Evolutionary conservation across 2,797 vertebrate genomes (phyloP).

Genomic region (Cyprinodon diabolis): DNA sequence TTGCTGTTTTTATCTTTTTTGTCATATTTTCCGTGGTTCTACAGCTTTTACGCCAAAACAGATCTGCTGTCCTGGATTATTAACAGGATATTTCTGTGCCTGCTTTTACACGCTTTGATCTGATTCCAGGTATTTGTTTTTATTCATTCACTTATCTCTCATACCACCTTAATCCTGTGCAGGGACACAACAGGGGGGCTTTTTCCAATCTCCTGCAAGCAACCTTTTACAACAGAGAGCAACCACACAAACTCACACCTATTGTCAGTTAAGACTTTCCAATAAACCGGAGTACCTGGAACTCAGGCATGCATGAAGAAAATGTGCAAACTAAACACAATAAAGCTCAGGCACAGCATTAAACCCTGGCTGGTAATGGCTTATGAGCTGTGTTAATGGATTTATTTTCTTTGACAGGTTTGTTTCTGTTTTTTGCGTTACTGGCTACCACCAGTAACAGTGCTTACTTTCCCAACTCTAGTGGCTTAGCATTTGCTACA

Average conservation of each 20-base stretch:
- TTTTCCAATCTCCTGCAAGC: neutral
- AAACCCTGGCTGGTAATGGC: neutral
- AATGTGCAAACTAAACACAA: constrained; percentile 1
- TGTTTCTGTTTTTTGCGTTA: neutral
- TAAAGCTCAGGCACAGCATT: neutral
- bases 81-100: neutral
- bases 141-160: constrained; percentile 4
- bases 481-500: constrained; percentile 18
- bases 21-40: too few species aligned
- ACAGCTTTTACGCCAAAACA: too few species aligned
- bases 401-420: neutral
- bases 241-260: neutral
- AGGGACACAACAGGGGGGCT: neutral
- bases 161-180: neutral
- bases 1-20: too few species aligned
- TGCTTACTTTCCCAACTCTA: constrained; percentile 6
- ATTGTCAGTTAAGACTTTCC: neutral
- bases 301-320: neutral
- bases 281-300: neutral
- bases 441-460: neutral
- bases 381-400: neutral
- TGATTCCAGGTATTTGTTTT: neutral
- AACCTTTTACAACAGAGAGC: constrained; percentile 2
- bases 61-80: too few species aligned
- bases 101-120: neutral